phyloP scores from a whole-genome alignment of 2,888 invertebrate species.

The Agrochola litura region DNA sequence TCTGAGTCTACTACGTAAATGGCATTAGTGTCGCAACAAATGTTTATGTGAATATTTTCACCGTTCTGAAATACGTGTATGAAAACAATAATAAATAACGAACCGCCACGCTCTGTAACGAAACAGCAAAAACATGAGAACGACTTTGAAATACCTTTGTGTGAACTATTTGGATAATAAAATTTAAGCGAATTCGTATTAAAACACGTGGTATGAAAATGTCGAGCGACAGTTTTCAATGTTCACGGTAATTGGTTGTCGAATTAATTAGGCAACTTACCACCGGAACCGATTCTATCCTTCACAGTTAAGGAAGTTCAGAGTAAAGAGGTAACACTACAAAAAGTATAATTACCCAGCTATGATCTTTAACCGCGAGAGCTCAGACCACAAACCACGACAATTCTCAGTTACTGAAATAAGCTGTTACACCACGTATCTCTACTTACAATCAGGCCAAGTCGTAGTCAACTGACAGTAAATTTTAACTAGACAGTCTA shows the following conservation, averaged over 20 bases:
- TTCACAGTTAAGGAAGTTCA: constrained; percentile 78
- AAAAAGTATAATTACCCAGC: constrained; percentile 59
- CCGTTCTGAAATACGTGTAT: constrained; percentile 26
- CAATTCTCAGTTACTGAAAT: constrained; percentile 60
- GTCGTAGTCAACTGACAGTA: constrained; percentile 46
- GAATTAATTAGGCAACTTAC: constrained; percentile 70
- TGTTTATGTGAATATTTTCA: constrained; percentile 38
- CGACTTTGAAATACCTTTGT: constrained; percentile 63
- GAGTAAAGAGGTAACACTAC: constrained; percentile 71
- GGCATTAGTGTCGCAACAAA: constrained; percentile 29
- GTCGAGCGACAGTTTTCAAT: constrained; percentile 66
- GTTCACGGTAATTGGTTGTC: constrained; percentile 68
- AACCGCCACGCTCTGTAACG: constrained; percentile 34
- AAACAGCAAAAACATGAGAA: constrained; percentile 64
- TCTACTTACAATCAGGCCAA: constrained; percentile 69
- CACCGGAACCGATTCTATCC: constrained; percentile 76
- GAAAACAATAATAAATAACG: constrained; percentile 57
- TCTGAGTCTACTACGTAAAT: not conserved
- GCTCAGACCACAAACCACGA: constrained; percentile 60
- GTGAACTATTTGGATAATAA: constrained; percentile 57
- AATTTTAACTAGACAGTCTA: not conserved
- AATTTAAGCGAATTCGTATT: constrained; percentile 32
- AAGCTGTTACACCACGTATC: constrained; percentile 59
- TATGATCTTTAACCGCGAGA: constrained; percentile 63
- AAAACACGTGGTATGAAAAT: constrained; percentile 50